phyloP scores from a whole-genome alignment of 2,888 invertebrate genomes.

The Plebejus argus region DNA sequence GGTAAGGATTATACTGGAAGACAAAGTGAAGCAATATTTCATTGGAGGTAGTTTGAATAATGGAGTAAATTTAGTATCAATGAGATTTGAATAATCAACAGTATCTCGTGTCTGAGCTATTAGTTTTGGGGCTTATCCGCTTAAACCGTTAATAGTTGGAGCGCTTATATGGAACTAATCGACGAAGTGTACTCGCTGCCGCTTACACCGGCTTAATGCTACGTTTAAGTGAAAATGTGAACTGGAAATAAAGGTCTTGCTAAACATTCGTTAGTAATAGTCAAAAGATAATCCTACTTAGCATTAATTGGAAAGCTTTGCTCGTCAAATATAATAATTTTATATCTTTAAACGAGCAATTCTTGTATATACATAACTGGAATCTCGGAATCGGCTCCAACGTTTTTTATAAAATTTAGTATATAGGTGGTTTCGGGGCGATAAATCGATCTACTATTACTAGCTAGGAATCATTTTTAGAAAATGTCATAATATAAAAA shows the following conservation, averaged over 20 bases:
- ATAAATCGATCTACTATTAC: too few species aligned
- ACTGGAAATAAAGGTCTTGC: not conserved
- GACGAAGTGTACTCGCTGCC: conserved; percentile 36
- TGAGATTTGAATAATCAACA: conserved; percentile 49
- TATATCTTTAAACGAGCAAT: too few species aligned
- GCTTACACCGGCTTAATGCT: conserved; percentile 13
- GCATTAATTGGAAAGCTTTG: not conserved
- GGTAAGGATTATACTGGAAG: conserved; percentile 1
- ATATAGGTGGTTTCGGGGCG: too few species aligned
- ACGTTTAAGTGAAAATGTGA: conserved; percentile 1
- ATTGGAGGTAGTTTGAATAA: conserved; percentile 29
- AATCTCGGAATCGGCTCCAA: too few species aligned
- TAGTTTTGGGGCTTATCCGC: conserved; percentile 60
- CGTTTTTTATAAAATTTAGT: too few species aligned
- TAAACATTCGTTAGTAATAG: not conserved
- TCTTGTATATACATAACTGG: too few species aligned
- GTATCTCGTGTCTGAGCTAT: conserved; percentile 57
- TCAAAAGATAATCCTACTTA: not conserved
- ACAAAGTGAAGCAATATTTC: conserved; percentile 11
- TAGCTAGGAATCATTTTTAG: too few species aligned
- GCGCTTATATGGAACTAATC: conserved; percentile 64
- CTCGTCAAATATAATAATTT: not conserved
- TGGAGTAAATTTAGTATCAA: conserved; percentile 36
- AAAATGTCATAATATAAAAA: too few species aligned
- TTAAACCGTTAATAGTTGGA: conserved; percentile 64